phyloP scores from a whole-genome alignment of 2,797 vertebrate genomes.

The Lepidocolaptes lacrymiger region DNA sequence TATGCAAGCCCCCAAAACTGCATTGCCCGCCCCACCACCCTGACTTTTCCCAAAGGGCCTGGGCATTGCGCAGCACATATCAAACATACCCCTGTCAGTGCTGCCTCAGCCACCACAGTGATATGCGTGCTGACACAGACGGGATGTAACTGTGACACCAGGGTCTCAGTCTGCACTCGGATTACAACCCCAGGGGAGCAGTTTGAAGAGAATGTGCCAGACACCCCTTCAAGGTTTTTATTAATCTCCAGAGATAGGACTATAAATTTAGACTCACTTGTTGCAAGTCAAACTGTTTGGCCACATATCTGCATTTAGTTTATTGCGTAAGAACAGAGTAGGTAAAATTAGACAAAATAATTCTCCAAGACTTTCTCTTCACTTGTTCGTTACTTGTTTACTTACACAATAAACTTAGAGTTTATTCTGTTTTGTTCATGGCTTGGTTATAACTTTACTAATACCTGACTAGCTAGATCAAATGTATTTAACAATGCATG shows the following conservation, averaged over 20 bases:
- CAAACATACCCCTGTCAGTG: not conserved
- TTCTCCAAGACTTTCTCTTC: not conserved
- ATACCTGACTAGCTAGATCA: not conserved
- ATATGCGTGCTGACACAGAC: accelerated
- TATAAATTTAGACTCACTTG: not conserved
- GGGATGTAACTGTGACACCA: not conserved
- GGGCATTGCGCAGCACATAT: accelerated
- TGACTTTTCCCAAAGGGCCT: not conserved
- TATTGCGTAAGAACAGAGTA: not conserved
- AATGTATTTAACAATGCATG: not conserved
- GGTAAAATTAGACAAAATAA: accelerated
- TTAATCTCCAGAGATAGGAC: not conserved
- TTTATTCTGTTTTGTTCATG: constrained; percentile 36
- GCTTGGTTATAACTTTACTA: not conserved
- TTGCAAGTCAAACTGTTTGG: not conserved
- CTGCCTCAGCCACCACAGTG: not conserved
- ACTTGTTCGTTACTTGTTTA: not conserved
- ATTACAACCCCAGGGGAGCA: not conserved
- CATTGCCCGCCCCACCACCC: not conserved
- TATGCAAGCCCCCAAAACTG: not conserved
- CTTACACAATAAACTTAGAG: not conserved
- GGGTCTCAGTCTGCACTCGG: not conserved
- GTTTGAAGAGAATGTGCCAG: not conserved
- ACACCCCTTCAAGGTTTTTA: not conserved
- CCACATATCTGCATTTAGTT: not conserved